phyloP scores from a whole-genome alignment of 2,888 invertebrate genomes.

The Coelogynopora nodosa region DNA sequence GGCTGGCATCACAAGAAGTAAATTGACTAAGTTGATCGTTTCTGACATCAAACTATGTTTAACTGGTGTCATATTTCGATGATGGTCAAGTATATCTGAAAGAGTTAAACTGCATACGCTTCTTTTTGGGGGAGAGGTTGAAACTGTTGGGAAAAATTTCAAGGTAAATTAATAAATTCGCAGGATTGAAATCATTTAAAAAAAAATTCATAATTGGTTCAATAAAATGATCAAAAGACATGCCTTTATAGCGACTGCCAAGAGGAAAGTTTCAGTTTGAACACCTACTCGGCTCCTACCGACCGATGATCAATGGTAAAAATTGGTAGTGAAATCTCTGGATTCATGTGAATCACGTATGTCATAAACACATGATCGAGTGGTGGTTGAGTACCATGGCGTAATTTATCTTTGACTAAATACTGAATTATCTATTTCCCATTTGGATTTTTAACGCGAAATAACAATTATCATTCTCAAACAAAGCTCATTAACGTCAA shows the following conservation, averaged over 20 bases:
- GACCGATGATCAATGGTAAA: neutral
- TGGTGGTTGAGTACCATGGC: no score
- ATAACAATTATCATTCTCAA: no score
- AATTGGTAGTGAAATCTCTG: neutral
- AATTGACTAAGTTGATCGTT: neutral
- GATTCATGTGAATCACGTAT: neutral
- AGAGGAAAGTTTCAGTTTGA: neutral
- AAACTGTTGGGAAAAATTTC: neutral
- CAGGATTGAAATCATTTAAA: neutral
- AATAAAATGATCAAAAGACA: neutral
- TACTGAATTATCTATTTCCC: no score
- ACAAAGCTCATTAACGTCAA: no score
- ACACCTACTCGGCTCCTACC: neutral
- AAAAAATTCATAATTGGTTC: neutral
- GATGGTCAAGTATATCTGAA: neutral
- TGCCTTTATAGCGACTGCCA: neutral
- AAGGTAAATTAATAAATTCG: neutral
- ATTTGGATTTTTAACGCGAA: no score
- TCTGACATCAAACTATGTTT: neutral
- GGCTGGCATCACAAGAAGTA: neutral
- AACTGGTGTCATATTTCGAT: neutral
- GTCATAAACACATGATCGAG: no score
- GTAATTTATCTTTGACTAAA: no score
- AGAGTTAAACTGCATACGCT: neutral
- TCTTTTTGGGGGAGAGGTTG: neutral